Evolutionary conservation across 2,113 vertebrate genomes (phyloP).

Genomic region (Cynocephalus volans): DNA sequence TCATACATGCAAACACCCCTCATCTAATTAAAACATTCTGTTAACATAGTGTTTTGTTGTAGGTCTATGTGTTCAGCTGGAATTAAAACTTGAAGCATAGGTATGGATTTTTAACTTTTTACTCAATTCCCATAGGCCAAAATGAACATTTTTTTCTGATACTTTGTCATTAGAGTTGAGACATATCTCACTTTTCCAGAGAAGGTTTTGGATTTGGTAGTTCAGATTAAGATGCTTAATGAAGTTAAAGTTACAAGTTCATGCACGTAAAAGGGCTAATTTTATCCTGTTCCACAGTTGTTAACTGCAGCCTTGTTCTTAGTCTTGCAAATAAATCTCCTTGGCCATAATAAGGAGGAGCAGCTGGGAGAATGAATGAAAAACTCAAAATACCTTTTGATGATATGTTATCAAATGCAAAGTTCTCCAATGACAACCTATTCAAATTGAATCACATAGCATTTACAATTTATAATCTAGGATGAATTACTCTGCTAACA

Average conservation of each 20-base stretch:
- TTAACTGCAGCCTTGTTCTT: background rate
- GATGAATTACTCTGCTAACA: background rate
- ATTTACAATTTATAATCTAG: background rate
- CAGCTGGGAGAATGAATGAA: constrained; percentile 37
- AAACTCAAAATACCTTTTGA: constrained; percentile 28
- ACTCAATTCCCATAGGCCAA: background rate
- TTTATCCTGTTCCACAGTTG: background rate
- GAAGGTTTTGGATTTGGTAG: constrained; percentile 1
- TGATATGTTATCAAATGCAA: background rate
- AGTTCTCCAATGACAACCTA: background rate
- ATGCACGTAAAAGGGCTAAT: background rate
- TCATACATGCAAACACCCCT: background rate
- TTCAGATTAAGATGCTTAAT: constrained; percentile 10
- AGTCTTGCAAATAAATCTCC: background rate
- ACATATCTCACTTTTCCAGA: background rate
- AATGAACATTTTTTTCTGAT: background rate
- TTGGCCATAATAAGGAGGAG: background rate
- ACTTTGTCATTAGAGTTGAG: background rate
- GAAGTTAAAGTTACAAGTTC: background rate
- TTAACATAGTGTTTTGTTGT: background rate
- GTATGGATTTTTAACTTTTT: background rate
- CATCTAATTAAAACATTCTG: background rate
- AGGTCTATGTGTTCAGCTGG: background rate
- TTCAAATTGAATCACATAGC: background rate
- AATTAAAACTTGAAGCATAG: background rate